Base-by-base conservation (phyloP, 64 coral and sea anemone genomes). In the Trachythela sp. region DNA sequence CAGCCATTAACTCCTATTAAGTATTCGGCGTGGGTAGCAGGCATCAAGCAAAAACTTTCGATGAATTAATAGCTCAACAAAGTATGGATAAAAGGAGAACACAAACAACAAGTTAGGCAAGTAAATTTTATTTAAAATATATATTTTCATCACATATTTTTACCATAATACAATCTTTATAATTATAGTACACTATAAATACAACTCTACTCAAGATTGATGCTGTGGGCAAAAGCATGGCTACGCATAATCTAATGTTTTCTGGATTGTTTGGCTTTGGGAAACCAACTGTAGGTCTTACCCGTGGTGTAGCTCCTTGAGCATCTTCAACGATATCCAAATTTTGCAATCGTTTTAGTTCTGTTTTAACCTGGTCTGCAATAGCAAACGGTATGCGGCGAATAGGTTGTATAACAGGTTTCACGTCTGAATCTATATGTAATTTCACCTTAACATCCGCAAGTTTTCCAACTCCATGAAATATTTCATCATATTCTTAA, bases 401-500 rank as follows among this genome's bases (percentile, higher is more conserved):
- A 1, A 51, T 40, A 34, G 0, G 85, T 35, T 86, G 85, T 51
- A 45, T 45, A 9, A 86, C 48, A 51, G 85, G 85, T 35, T 86
- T 49, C 24, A 54, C 85, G 11, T 13, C 11, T 29, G 48, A 30
- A 29, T 86, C 85, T 17, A 86, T 86, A 45, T 86, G 85, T 9
- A 86, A 51, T 34, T 86, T 29, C 9, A 86, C 85, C 51, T 9
- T 9, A 51, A n/a, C 5, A 52, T 10, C 85, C n/a, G 27, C 51
- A 22, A 86, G 27, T 33, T 58, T 54, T 0, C 43, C 80, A 56
- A 48, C 54, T 56, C 80, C 35, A 2, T 84, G 43, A 15, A 71
- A 75, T 26, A 88, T 88, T 6, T 88, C 64, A 17, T 22, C 42
- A 20, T 88, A 77, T 1, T 77, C 36, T 48, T 88, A n/a, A n/a